Evolutionary conservation across 2,113 vertebrate species (phyloP), one percentile per base, ranked within the genome.

Genomic region (Poeciliopsis prolifica): DNA sequence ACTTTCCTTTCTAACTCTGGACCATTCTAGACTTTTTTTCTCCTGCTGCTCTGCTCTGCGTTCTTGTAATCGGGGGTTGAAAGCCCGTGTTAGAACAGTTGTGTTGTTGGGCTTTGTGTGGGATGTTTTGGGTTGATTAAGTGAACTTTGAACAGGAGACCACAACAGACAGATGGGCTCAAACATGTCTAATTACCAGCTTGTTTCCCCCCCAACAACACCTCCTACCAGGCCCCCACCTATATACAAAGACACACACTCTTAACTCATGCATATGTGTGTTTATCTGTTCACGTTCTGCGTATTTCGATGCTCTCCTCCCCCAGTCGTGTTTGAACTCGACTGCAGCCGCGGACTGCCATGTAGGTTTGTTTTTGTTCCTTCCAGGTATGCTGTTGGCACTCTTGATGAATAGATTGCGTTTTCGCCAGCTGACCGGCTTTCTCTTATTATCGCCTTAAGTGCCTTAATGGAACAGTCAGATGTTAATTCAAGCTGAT

Each of bases 151-250:
- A 76, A 64, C 40, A 13, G 61, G 78, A 83, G 75, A 83, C 73
- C 76, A 70, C 71, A 79, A 79, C 60, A 69, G 70, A 78, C 70
- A 22, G 61, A 69, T 85, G 44, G 72, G 90, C 78, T 72, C 66
- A 70, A 63, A 84, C 88, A 35, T 82, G 90, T 72, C 78, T 83
- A 33, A 85, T 81, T 81, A 88, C 33, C 61, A 29, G 31, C 70
- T 81, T 80, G 35, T 77, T 75, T 70, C 51, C 76, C 24, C 24
- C 33, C 33, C 33, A 35, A 31, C 77, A n/a, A 17, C 9, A 40
- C 65, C 58, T 17, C 29, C 28, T 62, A 15, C 65, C 73, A 10
- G 35, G 35, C 12, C 28, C 19, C 28, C 68, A 58, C 48, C 13
- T 22, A 58, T 22, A 70, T 3, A 31, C 73, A 48, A 48, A 48